Evolutionary conservation across 2,888 invertebrate genomes (phyloP), one percentile per base, ranked within the genome.

Genomic region (Drosophila neutralis): DNA sequence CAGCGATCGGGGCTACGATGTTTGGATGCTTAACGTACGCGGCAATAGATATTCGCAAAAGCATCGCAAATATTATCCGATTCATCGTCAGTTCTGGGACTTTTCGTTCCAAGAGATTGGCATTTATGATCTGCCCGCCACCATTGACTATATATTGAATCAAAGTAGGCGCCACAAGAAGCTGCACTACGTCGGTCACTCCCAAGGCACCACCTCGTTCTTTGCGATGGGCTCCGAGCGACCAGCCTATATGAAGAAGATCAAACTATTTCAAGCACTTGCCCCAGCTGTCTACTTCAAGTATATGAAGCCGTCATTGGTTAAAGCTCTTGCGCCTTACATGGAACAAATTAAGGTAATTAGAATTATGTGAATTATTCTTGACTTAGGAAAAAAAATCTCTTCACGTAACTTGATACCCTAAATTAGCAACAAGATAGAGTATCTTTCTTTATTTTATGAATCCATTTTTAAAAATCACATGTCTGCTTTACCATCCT

Each of bases 91-190:
- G 10, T 96, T 94, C 90, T 95, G 95, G 95, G 91, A 93, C 59
- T 95, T 94, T 87, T 95, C 95, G 73, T 96, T 95, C 93, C 95
- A 96, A 80, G 95, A 97, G 91, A 95, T 96, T 93, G 96, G 95
- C 0, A 61, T 93, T n/a, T 94, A 94, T 83, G 97, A 97, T 91
- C 80, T 96, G 29, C 95, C 96, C 0, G 95, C 96, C 0, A 94
- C 92, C 80, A 94, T 96, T 29, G 95, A 96, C 87, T 94, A 94
- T 80, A 93, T 95, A 1, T 90, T 96, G 35, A 78, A 92, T 0
- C 73, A 69, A 1, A 95, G 95, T 0, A 91, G 93, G 27, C 52
- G 56, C 0, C 92, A 93, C 24, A 73, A 92, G 1, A 92, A 94
- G 53, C 64, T 96, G 15, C 93, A 93, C 75, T 96, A 95, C 82